These are phyloP conservation scores for Eutrigla gurnardus DNA, from an alignment of 2,797 vertebrate species.

Conservation along the genomic window DNA sequence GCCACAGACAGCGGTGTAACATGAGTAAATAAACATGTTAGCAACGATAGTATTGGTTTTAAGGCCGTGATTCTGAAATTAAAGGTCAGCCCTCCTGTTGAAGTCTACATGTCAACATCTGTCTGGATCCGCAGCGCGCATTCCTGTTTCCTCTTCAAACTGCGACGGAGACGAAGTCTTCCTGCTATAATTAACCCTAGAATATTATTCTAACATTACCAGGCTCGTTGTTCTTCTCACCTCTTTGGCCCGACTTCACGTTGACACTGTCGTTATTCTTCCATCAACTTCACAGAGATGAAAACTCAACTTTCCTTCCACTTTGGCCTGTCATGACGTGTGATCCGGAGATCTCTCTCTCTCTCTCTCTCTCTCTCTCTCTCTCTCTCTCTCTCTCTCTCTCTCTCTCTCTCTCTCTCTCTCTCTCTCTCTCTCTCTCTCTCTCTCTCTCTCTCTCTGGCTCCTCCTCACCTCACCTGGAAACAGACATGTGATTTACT, in stretches of 20 bases:
- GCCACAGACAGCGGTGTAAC: background rate
- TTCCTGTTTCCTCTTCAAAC: conserved; percentile 55
- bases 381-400: no score
- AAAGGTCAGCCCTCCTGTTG: background rate
- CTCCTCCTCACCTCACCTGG: conserved; percentile 71
- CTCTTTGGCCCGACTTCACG: conserved; percentile 42
- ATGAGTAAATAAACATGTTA: background rate
- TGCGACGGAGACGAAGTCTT: background rate
- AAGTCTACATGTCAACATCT: conserved; percentile 32
- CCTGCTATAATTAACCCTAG: background rate
- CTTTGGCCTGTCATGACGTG: conserved; percentile 60
- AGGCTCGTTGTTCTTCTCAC: conserved; percentile 20
- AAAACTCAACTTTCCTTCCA: conserved; percentile 18
- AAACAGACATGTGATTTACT: conserved; percentile 6
- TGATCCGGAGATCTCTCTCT: conserved; percentile 14
- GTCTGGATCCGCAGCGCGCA: conserved; percentile 37
- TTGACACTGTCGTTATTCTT: conserved; percentile 28
- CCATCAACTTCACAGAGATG: conserved; percentile 9
- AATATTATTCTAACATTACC: background rate
- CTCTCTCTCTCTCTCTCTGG: no score
- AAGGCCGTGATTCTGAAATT: background rate
- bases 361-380: no score
- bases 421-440: no score
- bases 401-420: no score
- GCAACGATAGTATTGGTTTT: background rate